Evolutionary conservation across 2,888 invertebrate genomes (phyloP).

Genomic region (Andrena bucephala): DNA sequence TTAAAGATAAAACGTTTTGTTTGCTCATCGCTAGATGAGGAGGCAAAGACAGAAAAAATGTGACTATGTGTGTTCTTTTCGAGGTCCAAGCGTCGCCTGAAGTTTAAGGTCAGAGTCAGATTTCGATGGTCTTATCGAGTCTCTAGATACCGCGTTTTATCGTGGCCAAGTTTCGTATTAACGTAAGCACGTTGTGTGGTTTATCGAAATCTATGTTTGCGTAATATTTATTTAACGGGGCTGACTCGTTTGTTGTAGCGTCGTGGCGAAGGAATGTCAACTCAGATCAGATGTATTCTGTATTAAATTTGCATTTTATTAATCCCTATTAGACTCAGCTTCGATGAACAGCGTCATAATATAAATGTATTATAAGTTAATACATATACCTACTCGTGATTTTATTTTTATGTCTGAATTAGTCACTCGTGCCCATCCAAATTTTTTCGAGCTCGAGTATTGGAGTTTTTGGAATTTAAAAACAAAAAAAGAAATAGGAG

Average conservation of each 20-base stretch:
- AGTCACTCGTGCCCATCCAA: too few relatives aligned
- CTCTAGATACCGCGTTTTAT: slow-evolving; percentile 52
- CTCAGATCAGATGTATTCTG: neutral
- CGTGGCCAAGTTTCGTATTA: slow-evolving; percentile 35
- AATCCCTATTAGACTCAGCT: too few relatives aligned
- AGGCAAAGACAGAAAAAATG: neutral
- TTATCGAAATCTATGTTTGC: slow-evolving; percentile 34
- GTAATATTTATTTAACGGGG: slow-evolving; percentile 21
- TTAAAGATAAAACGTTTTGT: neutral
- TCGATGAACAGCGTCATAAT: too few relatives aligned
- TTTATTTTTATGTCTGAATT: too few relatives aligned
- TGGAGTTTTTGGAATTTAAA: neutral
- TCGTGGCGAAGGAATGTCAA: neutral
- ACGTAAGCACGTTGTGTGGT: slow-evolving; percentile 29
- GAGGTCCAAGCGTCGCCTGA: slow-evolving; percentile 49
- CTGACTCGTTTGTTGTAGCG: neutral
- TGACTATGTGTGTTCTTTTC: neutral
- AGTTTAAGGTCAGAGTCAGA: slow-evolving; percentile 72
- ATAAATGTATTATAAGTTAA: too few relatives aligned
- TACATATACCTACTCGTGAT: too few relatives aligned
- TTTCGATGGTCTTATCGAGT: slow-evolving; percentile 66
- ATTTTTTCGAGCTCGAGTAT: too few relatives aligned
- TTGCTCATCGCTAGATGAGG: neutral
- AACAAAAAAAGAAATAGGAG: neutral
- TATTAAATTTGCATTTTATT: slow-evolving; percentile 1